Evolutionary conservation across 2,113 vertebrate genomes (phyloP), one percentile per base, ranked within the genome.

Genomic region (Corydoras maculifer): DNA sequence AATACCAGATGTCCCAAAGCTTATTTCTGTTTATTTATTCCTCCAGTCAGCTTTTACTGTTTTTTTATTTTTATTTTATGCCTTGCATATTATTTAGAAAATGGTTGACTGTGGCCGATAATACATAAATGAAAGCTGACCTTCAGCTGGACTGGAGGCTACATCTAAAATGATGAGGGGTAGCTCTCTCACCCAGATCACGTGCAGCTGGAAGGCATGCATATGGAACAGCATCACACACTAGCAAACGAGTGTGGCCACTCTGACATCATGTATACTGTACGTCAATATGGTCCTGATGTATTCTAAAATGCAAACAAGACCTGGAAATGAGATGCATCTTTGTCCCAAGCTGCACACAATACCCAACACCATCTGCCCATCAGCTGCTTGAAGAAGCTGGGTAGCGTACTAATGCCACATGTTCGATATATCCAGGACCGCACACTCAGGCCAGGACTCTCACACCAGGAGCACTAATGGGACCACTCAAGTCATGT

Each of bases 251-350:
- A 95, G 95, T 92, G 92, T 91, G 91, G 89, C 91, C 91, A 72
- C 89, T 84, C 88, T 92, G 93, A 94, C 92, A 94, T 92, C 91
- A 92, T 94, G 92, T 94, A 94, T 96, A 94, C 91, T 92, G 93
- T 95, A 93, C 93, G 91, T 95, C 93, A 98, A 96, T 98, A 96
- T 96, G 94, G 94, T 93, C 89, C 89, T 92, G 91, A 91, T 95
- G 94, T 94, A 93, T 93, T 94, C 96, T 95, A 94, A 94, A 96
- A 99, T 96, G 92, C 94, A 98, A 98, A 98, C 95, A 97, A 97
- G 95, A 88, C 91, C 93, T 59, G 92, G 93, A 96, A 97, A 98
- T 95, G 90, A 97, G 94, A 93, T 92, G 92, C 91, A 92, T 91
- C 92, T 93, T 93, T 92, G 93, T 92, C 92, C 92, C 94, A 89